A percentile compares a stretch with the other conserved stretches of the same genome.
phyloP scores from a whole-genome alignment of 2,113 vertebrate genomes.

The Helogale parvula region DNA sequence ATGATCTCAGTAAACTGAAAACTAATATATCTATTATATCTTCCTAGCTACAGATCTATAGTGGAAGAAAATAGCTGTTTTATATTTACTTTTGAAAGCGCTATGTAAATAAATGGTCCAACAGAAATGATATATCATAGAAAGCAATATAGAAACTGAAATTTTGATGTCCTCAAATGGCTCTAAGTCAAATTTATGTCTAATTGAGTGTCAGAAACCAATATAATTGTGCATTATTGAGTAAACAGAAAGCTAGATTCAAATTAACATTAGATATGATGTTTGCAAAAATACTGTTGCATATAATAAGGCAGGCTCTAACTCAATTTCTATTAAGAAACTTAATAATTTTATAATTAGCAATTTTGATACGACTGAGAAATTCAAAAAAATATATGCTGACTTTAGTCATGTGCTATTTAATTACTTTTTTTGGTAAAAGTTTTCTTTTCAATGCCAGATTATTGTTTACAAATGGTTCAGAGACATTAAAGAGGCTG shows the following conservation, averaged over 20 bases:
- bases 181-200: constrained; percentile 3
- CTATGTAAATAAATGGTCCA: neutral
- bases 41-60: neutral
- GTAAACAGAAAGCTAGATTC: constrained; percentile 9
- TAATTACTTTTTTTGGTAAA: neutral
- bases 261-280: constrained; percentile 19
- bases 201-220: constrained; percentile 29
- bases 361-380: neutral
- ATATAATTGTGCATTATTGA: neutral
- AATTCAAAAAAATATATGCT: neutral
- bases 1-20: constrained; percentile 39
- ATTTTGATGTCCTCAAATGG: neutral
- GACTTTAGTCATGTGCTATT: neutral
- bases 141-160: constrained; percentile 16
- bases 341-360: neutral
- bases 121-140: neutral
- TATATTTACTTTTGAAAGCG: constrained; percentile 39
- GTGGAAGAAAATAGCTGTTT: neutral
- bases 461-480: neutral
- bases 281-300: neutral
- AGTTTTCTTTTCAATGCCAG: neutral
- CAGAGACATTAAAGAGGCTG: neutral
- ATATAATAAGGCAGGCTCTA: neutral
- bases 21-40: neutral
- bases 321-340: neutral